These are phyloP conservation scores for human (Homo sapiens) DNA, from an alignment of 2,113 vertebrate genomes.

Conservation along the genomic window GRCh38 chr6:165894001-165894500, in stretches of 20 bases:
- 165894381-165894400: not conserved
- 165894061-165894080: rapidly evolving
- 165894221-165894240: not conserved
- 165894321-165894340: not conserved
- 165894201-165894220: not conserved
- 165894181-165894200: not conserved
- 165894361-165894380: not conserved
- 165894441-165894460: not conserved
- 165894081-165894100: not conserved
- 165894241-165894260: not conserved
- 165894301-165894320: not conserved
- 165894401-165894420: not conserved
- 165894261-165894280: not conserved
- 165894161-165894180: not conserved
- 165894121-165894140: rapidly evolving
- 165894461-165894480: not conserved
- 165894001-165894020: rapidly evolving
- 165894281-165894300: not conserved
- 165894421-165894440: not conserved
- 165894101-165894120: not conserved
- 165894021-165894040: rapidly evolving
- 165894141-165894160: rapidly evolving
- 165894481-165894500: rapidly evolving
- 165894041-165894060: not conserved
- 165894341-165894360: not conserved